phyloP scores from a whole-genome alignment of 2,888 invertebrate species.

The Orthonychiurus folsomi region DNA sequence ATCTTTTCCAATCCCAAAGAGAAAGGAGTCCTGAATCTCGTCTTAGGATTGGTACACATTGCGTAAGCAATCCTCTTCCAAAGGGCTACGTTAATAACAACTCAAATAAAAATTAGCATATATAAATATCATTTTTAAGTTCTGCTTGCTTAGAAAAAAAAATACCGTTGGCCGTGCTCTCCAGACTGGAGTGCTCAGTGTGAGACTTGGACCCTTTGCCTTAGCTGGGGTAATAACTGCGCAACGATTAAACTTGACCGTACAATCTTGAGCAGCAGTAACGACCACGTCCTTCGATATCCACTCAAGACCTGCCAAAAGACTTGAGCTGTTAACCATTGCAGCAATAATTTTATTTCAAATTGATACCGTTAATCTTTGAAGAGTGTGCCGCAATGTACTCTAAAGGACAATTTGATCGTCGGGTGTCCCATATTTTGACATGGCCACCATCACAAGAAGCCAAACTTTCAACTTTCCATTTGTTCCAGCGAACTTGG shows the following conservation, averaged over 20 bases:
- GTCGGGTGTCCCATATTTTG: constrained; percentile 89
- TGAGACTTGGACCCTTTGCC: constrained; percentile 67
- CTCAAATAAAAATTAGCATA: constrained; percentile 15
- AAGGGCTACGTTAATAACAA: constrained; percentile 59
- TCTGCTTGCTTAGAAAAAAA: constrained; percentile 40
- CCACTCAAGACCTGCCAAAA: constrained; percentile 30
- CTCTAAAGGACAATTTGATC: constrained; percentile 74
- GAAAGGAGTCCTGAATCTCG: constrained; percentile 67
- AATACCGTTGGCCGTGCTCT: constrained; percentile 81
- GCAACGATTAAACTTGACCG: constrained; percentile 88
- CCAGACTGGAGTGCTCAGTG: constrained; percentile 82
- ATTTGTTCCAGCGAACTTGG: constrained; percentile 87
- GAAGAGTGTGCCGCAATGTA: constrained; percentile 87
- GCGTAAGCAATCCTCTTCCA: constrained; percentile 82
- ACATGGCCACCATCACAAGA: constrained; percentile 94
- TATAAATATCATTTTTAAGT: background rate
- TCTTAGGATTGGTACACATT: constrained; percentile 81
- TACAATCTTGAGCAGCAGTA: constrained; percentile 90
- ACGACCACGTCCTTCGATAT: constrained; percentile 39
- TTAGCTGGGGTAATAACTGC: constrained; percentile 61
- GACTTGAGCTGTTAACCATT: too few relatives aligned
- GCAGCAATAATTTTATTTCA: background rate
- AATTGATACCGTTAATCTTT: constrained; percentile 44
- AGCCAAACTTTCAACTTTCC: constrained; percentile 72
- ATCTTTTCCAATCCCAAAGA: constrained; percentile 56